Evolutionary conservation across 2,888 invertebrate species (phyloP).

Genomic region (Pterobdella sp.): DNA sequence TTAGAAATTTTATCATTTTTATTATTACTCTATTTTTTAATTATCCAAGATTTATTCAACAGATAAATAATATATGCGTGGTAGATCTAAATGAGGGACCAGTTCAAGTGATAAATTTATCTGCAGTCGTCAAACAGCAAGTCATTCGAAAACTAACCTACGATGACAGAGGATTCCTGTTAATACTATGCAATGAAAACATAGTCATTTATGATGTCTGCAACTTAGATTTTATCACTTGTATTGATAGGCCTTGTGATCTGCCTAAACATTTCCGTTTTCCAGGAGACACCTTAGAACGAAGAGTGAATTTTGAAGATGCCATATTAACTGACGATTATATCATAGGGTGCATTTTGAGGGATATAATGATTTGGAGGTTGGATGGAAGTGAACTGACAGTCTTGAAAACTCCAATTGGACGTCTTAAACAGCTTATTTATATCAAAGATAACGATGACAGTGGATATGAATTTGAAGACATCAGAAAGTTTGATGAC

Average conservation of each 20-base stretch:
- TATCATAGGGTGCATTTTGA: constrained; percentile 46
- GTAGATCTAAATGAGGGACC: constrained; percentile 40
- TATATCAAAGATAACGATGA: neutral
- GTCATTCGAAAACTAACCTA: constrained; percentile 34
- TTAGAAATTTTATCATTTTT: no score
- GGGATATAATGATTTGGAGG: constrained; percentile 48
- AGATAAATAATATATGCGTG: constrained; percentile 42
- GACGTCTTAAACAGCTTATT: constrained; percentile 19
- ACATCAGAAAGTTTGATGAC: neutral
- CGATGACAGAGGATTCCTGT: constrained; percentile 33
- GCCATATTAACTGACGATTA: constrained; percentile 46
- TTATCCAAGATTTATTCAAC: no score
- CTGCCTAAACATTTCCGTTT: constrained; percentile 47
- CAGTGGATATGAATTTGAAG: neutral
- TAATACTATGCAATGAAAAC: constrained; percentile 33
- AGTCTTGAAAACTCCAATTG: constrained; percentile 28
- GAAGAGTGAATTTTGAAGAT: constrained; percentile 42
- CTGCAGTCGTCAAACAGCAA: constrained; percentile 38
- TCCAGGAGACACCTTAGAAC: constrained; percentile 41
- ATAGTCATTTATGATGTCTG: constrained; percentile 44
- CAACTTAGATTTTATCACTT: constrained; percentile 42
- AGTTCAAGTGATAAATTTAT: constrained; percentile 42
- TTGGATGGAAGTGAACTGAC: constrained; percentile 31
- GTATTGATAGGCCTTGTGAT: constrained; percentile 43
- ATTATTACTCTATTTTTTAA: no score